phyloP scores from a whole-genome alignment of 2,113 vertebrate genomes.

The Ailurus styani region DNA sequence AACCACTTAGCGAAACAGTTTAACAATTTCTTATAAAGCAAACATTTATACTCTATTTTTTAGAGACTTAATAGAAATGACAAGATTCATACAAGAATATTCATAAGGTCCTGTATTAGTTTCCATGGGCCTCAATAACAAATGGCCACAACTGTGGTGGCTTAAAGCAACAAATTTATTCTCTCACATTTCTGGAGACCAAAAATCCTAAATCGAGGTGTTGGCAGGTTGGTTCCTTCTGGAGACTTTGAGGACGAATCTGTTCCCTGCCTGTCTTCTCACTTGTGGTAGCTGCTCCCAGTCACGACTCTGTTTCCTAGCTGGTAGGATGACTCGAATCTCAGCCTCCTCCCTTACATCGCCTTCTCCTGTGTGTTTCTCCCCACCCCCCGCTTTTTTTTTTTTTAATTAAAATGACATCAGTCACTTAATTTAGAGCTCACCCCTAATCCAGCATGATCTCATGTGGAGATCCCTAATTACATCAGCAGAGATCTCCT shows the following conservation, averaged over 20 bases:
- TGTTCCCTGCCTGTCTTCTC: not conserved
- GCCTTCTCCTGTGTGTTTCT: not conserved
- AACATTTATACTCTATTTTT: not conserved
- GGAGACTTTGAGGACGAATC: not conserved
- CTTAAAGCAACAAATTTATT: not conserved
- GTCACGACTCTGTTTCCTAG: not conserved
- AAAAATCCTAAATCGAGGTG: not conserved
- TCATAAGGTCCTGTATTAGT: not conserved
- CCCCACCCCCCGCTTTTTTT: not conserved
- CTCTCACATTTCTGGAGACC: not conserved
- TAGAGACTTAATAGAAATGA: not conserved
- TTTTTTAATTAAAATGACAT: not conserved
- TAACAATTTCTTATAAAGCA: not conserved
- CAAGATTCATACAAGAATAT: not conserved
- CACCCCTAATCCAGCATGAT: not conserved
- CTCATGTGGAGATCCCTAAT: not conserved
- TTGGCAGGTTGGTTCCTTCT: not conserved
- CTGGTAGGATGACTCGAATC: not conserved
- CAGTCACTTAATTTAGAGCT: not conserved
- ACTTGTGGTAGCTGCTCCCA: not conserved
- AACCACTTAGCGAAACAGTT: not conserved
- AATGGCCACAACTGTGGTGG: not conserved
- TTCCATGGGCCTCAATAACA: not conserved
- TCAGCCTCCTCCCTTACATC: not conserved
- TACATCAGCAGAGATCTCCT: not conserved